Evolutionary conservation across 2,888 invertebrate genomes (phyloP), one percentile per base, ranked within the genome.

Genomic region (Copidosoma aretas): DNA sequence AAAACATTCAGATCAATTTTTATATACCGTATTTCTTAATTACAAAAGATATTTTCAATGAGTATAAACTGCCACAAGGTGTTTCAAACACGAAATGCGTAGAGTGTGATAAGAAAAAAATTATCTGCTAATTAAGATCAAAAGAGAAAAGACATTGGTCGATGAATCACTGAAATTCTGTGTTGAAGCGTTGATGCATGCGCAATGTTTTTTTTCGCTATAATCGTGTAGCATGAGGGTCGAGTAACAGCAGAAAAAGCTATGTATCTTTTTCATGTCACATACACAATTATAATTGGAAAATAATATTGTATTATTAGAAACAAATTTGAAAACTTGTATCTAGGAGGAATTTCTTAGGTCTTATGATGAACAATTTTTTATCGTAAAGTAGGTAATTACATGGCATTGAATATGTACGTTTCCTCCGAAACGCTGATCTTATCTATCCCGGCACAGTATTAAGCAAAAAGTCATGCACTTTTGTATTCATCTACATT

Each of bases 381-480:
- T 67, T 67, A 24, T 14, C 25, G 15, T 49, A 14, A 59, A 17
- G 21, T 17, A 52, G 68, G 62, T 63, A 54, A 67, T 56, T 64
- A 46, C 62, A 32, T 72, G 52, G 32, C 73, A 76, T 75, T 78
- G 83, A 83, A 83, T 82, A 82, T 82, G 82, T 83, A 83, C 77
- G 82, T 84, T 84, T 84, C 82, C 82, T 83, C 82, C 77, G 73
- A 78, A 74, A 74, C 71, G 73, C 71, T 75, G 69, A 73, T 68
- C 64, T 69, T 70, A 46, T 32, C n/a, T 46, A 67, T 70, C 69
- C 73, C 72, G 71, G 72, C 73, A 76, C 74, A 67, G 64, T 74
- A 68, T 71, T 60, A 65, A 71, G 61, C 58, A 71, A 69, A 67
- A 68, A 65, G 67, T 58, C 3, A 39, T 71, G 69, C 69, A 70